Evolutionary conservation across 2,888 invertebrate genomes (phyloP).

Genomic region (Ophion costatus): DNA sequence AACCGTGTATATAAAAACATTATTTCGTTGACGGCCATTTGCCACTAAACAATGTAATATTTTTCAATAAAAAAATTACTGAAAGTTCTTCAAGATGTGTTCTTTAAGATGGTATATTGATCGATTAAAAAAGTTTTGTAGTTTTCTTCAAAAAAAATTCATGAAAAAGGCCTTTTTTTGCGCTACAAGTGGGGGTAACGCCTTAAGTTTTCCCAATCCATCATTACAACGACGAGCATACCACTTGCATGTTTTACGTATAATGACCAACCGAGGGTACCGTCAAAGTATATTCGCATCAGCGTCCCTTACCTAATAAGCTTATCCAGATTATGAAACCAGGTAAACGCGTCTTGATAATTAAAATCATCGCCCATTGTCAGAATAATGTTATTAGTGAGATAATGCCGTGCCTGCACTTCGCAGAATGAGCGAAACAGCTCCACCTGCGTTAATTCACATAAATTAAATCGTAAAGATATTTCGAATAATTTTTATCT

Average conservation of each 20-base stretch:
- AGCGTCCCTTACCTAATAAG: slow-evolving; percentile 89
- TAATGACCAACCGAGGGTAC: background rate
- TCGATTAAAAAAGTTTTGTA: too few relatives aligned
- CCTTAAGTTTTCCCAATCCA: background rate
- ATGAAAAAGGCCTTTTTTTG: too few relatives aligned
- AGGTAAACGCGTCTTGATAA: slow-evolving; percentile 90
- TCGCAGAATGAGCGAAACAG: slow-evolving; percentile 85
- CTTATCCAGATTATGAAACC: slow-evolving; percentile 95
- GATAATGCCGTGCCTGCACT: slow-evolving; percentile 85
- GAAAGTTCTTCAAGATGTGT: too few relatives aligned
- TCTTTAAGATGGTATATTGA: too few relatives aligned
- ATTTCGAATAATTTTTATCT: background rate
- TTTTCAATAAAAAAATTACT: too few relatives aligned
- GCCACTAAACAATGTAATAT: too few relatives aligned
- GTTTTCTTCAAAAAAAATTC: too few relatives aligned
- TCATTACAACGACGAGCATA: slow-evolving; percentile 21
- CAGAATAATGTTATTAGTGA: slow-evolving; percentile 91
- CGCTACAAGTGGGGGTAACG: too few relatives aligned
- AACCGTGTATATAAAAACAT: too few relatives aligned
- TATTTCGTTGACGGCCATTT: too few relatives aligned
- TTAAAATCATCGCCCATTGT: slow-evolving; percentile 98
- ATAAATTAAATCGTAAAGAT: slow-evolving; percentile 1
- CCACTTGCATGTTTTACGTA: background rate
- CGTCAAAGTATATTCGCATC: background rate
- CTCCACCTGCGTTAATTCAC: slow-evolving; percentile 84